phyloP scores from a whole-genome alignment of 1,140 invertebrate genomes.

The Brachionus koreanus region DNA sequence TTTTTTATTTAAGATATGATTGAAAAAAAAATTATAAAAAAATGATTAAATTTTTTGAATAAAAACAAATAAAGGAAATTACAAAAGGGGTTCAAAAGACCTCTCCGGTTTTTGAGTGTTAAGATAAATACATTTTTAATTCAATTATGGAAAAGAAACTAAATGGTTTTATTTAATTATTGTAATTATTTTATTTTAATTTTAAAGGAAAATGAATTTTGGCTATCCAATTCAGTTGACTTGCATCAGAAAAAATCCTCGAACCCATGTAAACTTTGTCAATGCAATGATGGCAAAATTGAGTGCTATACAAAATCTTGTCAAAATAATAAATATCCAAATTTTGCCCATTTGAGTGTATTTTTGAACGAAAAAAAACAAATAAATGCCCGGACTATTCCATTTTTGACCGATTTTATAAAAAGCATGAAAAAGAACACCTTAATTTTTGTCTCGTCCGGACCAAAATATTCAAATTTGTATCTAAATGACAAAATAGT shows the following conservation, averaged over 20 bases:
- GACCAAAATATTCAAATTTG: constrained; percentile 20
- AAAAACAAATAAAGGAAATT: too few relatives aligned
- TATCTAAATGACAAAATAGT: constrained; percentile 16
- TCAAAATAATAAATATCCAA: constrained; percentile 37
- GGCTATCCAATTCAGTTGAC: constrained; percentile 47
- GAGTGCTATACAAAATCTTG: constrained; percentile 48
- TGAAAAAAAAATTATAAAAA: too few relatives aligned
- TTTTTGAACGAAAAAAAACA: constrained; percentile 31
- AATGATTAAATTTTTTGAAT: too few relatives aligned
- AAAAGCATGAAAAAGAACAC: constrained; percentile 8
- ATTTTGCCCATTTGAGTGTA: background rate
- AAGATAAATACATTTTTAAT: too few relatives aligned
- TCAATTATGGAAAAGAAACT: too few relatives aligned
- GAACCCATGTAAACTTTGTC: constrained; percentile 51
- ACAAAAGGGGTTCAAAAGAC: too few relatives aligned
- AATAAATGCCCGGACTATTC: constrained; percentile 30
- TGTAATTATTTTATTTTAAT: too few relatives aligned
- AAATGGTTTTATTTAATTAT: too few relatives aligned
- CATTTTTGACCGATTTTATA: constrained; percentile 37
- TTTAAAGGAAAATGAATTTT: constrained; percentile 49
- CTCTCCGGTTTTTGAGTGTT: too few relatives aligned
- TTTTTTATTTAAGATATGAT: too few relatives aligned
- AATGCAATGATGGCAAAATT: constrained; percentile 48
- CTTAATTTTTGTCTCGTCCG: constrained; percentile 1
- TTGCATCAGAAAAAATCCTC: constrained; percentile 12